Base-by-base conservation (phyloP, 2,113 vertebrate genomes). In the Tympanuchus pallidicinctus region DNA sequence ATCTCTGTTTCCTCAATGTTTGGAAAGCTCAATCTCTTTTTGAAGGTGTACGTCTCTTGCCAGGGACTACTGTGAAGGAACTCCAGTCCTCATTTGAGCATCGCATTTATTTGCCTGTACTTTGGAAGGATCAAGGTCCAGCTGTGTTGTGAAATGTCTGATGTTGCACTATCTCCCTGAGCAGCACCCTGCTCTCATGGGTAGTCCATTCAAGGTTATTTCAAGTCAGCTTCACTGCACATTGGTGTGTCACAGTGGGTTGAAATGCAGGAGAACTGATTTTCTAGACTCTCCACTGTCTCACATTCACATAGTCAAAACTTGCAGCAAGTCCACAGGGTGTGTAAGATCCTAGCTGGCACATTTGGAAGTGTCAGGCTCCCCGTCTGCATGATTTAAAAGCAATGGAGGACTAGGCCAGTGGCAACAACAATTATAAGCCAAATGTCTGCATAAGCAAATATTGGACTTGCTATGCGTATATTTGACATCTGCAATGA, bases 401-500 rank as follows among this genome's bases (percentile, higher is more conserved):
- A 70, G 48, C 38, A 66, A 32, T 8, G 8, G 34, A 66, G 56
- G 45, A 66, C 5, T 24, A 48, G n/a, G 24, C 27, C 64, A 65
- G 25, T 2, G 47, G 42, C 73, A 60, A 1, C 20, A 15, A 5
- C 63, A 43, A 16, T 42, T 54, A 45, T 3, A 3, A 50, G 3
- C 24, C 20, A 54, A 7, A 27, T 1, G 61, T 4, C 54, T 66
- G 89, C 70, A 43, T 5, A 34, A n/a, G 71, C 59, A 57, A 75
- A 32, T 28, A 2, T 9, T 0, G 1, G 2, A 45, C 56, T 38
- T 56, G n/a, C 6, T 61, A 4, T 0, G 7, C 8, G 5, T 5
- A 8, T 1, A 0, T 38, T 12, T 64, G n/a, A 16, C 42, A 48
- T 21, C 65, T 60, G 78, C 84, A 54, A 11, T 66, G 73, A 82